Percentiles rank a stretch among this genome's conserved stretches.
Evolutionary conservation across 2,113 vertebrate species (phyloP).

Genomic region (Callaeas wilsoni): DNA sequence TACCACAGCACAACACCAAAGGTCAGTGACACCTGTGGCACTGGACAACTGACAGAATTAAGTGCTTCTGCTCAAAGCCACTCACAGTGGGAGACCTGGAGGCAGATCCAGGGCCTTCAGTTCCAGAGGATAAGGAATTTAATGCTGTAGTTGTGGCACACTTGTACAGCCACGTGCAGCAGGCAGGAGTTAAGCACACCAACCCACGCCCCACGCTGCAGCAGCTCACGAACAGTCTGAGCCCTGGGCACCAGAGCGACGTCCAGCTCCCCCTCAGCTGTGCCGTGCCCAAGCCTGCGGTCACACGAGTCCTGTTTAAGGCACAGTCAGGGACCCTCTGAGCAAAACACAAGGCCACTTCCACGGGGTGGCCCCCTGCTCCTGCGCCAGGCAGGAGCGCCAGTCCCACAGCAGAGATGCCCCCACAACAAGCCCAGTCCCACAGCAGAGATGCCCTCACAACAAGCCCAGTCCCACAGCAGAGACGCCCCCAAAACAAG

Average conservation of each 20-base stretch:
- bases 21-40: neutral
- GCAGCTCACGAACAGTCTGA: fast-evolving
- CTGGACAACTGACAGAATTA: neutral
- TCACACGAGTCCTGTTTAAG: fast-evolving
- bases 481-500: neutral
- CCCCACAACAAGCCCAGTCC: neutral
- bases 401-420: neutral
- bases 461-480: neutral
- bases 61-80: neutral
- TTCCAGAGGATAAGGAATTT: neutral
- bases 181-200: neutral
- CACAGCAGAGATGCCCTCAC: neutral
- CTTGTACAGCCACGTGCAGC: neutral
- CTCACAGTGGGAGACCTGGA: neutral
- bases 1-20: neutral
- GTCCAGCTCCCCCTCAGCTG: fast-evolving
- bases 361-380: neutral
- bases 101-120: neutral
- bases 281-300: fast-evolving
- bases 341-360: fast-evolving
- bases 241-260: neutral
- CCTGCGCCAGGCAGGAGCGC: neutral
- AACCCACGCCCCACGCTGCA: fast-evolving
- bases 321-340: fast-evolving
- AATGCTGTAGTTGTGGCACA: neutral